Evolutionary conservation across 2,797 vertebrate genomes (phyloP), one percentile per base, ranked within the genome.

Genomic region (Austrolebias charrua): DNA sequence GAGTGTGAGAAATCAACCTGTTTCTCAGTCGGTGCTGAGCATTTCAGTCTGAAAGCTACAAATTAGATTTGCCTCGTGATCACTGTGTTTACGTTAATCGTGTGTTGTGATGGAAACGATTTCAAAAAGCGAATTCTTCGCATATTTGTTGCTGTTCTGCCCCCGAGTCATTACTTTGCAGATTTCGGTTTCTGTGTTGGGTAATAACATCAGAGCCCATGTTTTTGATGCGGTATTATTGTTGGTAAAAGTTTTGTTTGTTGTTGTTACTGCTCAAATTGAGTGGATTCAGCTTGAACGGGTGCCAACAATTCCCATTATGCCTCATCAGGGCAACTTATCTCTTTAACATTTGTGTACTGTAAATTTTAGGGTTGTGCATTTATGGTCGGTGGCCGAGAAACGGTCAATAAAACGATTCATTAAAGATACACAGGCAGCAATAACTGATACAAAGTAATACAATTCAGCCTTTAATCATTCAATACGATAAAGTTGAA

Each of bases 271-370:
- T 38, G 46, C 70, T 72, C 55, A 71, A 59, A 45, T 47, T 58
- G 57, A 70, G 44, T 46, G 35, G 53, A 18, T 55, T 51, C 18
- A 6, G 29, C 20, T 11, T 64, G 52, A 68, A 63, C 13, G 24
- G 58, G 2, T 51, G 59, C 66, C 63, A 67, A 14, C 63, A 59
- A 66, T 76, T 69, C 54, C 33, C 53, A 19, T 66, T 52, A 43
- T 75, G 51, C 55, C 59, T 73, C 61, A 76, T 72, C 54, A 53
- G 58, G 38, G 35, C 60, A 78, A 66, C 81, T 86, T 58, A 81
- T 83, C 80, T 72, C 40, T 54, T 45, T n/a, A 28, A 63, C 55
- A 8, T 44, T 44, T 44, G 42, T 16, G 9, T 44, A 44, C 14
- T 44, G 13, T 44, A 33, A 33, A 33, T 6, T 33, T 33, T 8